Evolutionary conservation across 2,113 vertebrate species (phyloP).

Genomic region (Bujurquina vittata): DNA sequence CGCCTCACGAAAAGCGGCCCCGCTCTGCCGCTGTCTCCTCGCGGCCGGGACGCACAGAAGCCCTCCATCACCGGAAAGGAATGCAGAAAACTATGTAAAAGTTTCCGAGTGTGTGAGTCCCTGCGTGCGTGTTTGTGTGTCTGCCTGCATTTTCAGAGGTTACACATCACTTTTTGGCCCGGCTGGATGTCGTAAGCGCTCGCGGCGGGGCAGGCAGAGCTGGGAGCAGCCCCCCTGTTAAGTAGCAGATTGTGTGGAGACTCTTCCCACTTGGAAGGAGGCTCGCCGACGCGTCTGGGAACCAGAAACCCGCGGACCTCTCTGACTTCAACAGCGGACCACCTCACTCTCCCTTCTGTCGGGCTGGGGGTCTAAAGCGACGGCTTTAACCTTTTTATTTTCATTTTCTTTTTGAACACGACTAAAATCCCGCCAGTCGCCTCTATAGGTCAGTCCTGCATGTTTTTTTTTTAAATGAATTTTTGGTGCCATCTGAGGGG

Average conservation of each 20-base stretch:
- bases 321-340: conserved; percentile 37
- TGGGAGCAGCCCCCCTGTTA: conserved; percentile 93
- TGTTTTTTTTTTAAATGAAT: neutral
- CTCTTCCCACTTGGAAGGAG: conserved; percentile 87
- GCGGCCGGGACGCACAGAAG: conserved; percentile 61
- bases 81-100: conserved; percentile 82
- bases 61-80: conserved; percentile 87
- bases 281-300: conserved; percentile 70
- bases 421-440: neutral
- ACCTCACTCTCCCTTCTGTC: conserved; percentile 21
- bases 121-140: neutral
- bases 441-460: conserved; percentile 52
- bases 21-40: conserved; percentile 13
- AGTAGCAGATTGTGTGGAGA: conserved; percentile 87
- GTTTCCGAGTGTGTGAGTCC: conserved; percentile 82
- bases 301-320: conserved; percentile 44
- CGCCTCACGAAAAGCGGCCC: conserved; percentile 17
- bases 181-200: conserved; percentile 88
- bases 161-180: conserved; percentile 83
- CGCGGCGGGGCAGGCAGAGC: conserved; percentile 82
- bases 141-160: conserved; percentile 46
- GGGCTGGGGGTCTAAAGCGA: conserved; percentile 13
- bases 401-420: neutral
- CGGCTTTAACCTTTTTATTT: neutral
- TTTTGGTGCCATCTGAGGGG: neutral